Evolutionary conservation across 1,140 invertebrate genomes (phyloP).

Genomic region (Tribolium castaneum): DNA sequence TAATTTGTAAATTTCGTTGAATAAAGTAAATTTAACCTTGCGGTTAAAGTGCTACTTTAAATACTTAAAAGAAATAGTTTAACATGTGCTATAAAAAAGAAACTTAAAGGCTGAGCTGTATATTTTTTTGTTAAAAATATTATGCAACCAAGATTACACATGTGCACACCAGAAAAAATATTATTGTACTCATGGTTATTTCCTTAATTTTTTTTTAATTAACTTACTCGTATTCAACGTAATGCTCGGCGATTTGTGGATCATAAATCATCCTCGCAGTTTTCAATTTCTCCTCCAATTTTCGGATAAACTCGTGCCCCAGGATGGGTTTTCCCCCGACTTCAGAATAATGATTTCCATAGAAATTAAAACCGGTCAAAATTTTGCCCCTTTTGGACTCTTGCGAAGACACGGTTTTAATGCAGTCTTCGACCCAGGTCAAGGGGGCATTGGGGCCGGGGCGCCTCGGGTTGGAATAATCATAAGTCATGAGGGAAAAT

Average conservation of each 20-base stretch:
- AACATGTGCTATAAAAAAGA: too few relatives aligned
- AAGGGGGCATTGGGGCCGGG: conserved; percentile 91
- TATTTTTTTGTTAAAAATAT: too few relatives aligned
- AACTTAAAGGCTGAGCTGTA: too few relatives aligned
- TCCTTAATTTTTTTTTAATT: neutral
- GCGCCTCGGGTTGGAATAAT: conserved; percentile 85
- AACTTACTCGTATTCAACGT: conserved; percentile 85
- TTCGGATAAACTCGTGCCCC: conserved; percentile 79
- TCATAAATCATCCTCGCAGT: conserved; percentile 82
- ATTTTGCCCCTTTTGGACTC: conserved; percentile 80
- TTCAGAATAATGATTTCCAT: conserved; percentile 88
- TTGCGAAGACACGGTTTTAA: conserved; percentile 77
- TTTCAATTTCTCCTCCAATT: conserved; percentile 73
- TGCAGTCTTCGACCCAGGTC: conserved; percentile 83
- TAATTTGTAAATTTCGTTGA: too few relatives aligned
- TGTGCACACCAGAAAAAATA: too few relatives aligned
- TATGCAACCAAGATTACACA: too few relatives aligned
- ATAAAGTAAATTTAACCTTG: too few relatives aligned
- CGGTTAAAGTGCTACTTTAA: too few relatives aligned
- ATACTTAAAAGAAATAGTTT: too few relatives aligned
- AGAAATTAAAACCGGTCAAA: conserved; percentile 92
- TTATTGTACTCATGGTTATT: too few relatives aligned
- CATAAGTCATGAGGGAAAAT: conserved; percentile 96
- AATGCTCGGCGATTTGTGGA: conserved; percentile 83
- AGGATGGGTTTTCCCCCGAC: conserved; percentile 83